Conservation (phyloP, 2,113 vertebrate genomes). For the Lucifuga dentata region DNA sequence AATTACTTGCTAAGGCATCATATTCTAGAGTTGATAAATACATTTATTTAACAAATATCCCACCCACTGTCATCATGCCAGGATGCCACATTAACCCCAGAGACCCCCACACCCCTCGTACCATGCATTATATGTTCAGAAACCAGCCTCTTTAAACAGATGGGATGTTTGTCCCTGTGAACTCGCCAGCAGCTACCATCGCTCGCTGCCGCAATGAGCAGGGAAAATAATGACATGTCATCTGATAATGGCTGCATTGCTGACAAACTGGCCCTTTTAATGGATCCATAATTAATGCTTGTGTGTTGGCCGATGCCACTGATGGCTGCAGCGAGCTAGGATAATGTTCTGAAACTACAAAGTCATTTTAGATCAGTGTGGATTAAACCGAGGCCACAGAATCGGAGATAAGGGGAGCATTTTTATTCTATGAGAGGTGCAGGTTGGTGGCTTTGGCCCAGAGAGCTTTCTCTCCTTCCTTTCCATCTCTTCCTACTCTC, state of each 20-base stretch:
- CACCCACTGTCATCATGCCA: conserved; percentile 12
- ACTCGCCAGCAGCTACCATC: conserved; percentile 55
- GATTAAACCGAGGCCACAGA: conserved; percentile 57
- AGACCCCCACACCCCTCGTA: conserved; percentile 33
- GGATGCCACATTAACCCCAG: conserved; percentile 39
- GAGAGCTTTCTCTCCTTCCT: conserved; percentile 50
- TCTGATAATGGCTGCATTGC: conserved; percentile 77
- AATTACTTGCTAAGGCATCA: conserved; percentile 4
- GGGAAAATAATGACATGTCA: conserved; percentile 66
- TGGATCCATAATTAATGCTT: conserved; percentile 81
- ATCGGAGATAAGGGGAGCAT: conserved; percentile 71
- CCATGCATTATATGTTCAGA: conserved; percentile 36
- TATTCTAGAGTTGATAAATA: conserved; percentile 30
- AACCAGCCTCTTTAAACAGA: conserved; percentile 47
- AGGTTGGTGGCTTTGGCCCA: conserved; percentile 42
- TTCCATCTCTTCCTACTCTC: conserved; percentile 31
- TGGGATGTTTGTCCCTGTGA: conserved; percentile 59
- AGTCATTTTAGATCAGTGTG: conserved; percentile 68
- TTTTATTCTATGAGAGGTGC: conserved; percentile 69
- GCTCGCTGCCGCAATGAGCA: conserved; percentile 51
- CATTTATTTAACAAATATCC: conserved; percentile 50
- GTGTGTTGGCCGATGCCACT: conserved; percentile 60
- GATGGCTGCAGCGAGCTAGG: conserved; percentile 62
- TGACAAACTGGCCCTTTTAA: conserved; percentile 77
- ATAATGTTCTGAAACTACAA: conserved; percentile 71